These are phyloP conservation scores for Diploscapter pachys DNA, from an alignment of 1,140 invertebrate genomes.

Conservation along the genomic window DNA sequence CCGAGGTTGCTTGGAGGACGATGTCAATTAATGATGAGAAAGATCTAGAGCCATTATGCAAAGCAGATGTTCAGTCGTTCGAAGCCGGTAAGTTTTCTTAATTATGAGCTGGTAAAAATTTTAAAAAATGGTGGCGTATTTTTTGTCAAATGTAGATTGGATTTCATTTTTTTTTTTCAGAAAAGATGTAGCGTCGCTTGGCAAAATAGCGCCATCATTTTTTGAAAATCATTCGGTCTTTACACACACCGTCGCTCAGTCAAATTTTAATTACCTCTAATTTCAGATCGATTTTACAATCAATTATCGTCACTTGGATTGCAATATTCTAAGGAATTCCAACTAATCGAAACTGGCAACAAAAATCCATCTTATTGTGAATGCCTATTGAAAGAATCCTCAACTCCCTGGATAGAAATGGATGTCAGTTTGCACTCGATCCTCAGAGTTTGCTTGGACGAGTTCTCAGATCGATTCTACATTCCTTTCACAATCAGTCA, in stretches of 20 bases:
- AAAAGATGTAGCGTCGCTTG: no score
- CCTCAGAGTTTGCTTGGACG: constrained; percentile 3
- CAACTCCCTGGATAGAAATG: constrained; percentile 18
- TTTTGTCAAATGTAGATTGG: no score
- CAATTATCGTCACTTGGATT: neutral
- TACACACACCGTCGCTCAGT: no score
- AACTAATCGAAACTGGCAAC: constrained; percentile 1
- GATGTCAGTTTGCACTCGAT: constrained; percentile 25
- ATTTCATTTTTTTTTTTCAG: no score
- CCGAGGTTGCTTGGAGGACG: constrained; percentile 3
- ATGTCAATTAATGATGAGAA: neutral
- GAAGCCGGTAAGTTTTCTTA: constrained; percentile 5
- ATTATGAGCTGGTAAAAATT: no score
- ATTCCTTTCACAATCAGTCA: constrained; percentile 16
- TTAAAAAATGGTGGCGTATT: no score
- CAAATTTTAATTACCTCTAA: no score
- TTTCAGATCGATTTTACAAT: no score
- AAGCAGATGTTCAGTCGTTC: neutral
- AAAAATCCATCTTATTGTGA: neutral
- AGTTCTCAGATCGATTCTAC: constrained; percentile 14
- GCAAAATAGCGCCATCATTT: no score
- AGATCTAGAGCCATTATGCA: no score
- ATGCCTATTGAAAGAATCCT: neutral
- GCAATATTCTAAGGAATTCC: constrained; percentile 8
- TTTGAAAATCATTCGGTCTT: no score